A percentile compares a stretch with the other conserved stretches of the same genome.
These are phyloP conservation scores for Dryococelus australis DNA, from an alignment of 2,888 invertebrate genomes.

Conservation along the genomic window DNA sequence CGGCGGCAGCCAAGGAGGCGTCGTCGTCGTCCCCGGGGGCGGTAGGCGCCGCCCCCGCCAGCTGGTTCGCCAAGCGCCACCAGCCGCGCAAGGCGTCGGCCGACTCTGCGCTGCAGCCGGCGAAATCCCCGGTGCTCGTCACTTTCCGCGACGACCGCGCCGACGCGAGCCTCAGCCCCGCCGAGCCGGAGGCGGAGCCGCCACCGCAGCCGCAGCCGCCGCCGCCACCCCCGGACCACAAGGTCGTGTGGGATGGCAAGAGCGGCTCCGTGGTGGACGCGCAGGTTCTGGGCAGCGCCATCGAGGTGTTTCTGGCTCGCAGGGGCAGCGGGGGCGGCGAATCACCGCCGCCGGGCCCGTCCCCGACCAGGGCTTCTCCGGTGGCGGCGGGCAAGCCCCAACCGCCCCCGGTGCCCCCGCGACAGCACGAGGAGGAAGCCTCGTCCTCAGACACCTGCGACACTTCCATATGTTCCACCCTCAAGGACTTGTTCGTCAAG, in stretches of 20 bases:
- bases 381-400: constrained; percentile 54
- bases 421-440: constrained; percentile 65
- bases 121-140: constrained; percentile 58
- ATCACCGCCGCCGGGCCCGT: constrained; percentile 53
- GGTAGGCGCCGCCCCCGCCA: constrained; percentile 62
- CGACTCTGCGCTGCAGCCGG: constrained; percentile 60
- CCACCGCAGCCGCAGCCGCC: not conserved
- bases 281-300: constrained; percentile 81
- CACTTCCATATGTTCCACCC: constrained; percentile 80
- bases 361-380: constrained; percentile 45
- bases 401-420: constrained; percentile 56
- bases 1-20: constrained; percentile 55
- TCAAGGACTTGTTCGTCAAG: constrained; percentile 89
- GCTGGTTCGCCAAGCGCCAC: constrained; percentile 81
- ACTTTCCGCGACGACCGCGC: constrained; percentile 70
- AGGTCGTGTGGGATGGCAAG: constrained; percentile 77
- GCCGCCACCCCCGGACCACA: constrained; percentile 54
- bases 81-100: constrained; percentile 68
- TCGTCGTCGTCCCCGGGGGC: constrained; percentile 38
- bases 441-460: constrained; percentile 72
- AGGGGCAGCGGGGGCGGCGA: constrained; percentile 63
- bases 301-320: constrained; percentile 77
- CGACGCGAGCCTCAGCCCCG: constrained; percentile 54
- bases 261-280: constrained; percentile 82
- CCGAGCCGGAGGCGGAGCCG: not conserved